Evolutionary conservation across 2,113 vertebrate genomes (phyloP), one percentile per base, ranked within the genome.

Genomic region (Hemiprocne comata): DNA sequence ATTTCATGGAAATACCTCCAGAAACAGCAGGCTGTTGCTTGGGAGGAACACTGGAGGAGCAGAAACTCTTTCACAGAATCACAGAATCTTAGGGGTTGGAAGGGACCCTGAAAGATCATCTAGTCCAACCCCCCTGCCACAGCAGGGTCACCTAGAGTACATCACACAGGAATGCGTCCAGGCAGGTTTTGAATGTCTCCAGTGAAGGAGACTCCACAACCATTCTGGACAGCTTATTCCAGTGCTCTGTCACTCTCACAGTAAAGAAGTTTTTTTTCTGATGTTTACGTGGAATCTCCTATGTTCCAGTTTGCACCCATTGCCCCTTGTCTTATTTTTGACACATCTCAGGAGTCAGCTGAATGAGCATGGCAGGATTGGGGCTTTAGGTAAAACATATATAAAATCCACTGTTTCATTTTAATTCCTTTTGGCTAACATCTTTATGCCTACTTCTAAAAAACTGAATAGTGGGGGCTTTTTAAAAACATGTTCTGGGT

Each of bases 1-100:
- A 23, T 69, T 92, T 87, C 28, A 46, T 51, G 46, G 1, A 4
- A 85, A 17, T 4, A 13, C 23, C 55, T 92, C 69, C 88, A 80
- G 83, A 81, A 61, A 51, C 44, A 79, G 28, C 0, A 15, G 85
- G 65, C 33, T 60, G 20, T 60, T 90, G 23, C 48, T 73, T 65
- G 36, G 54, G 80, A 81, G 92, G 89, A 92, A 61, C 50, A 80
- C 72, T 0, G 0, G 24, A 65, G 81, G 12, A 90, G 48, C 4
- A 6, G 57, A 84, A 96, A 84, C 34, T 66, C 72, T 75, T 84
- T 89, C 88, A 76, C 61, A 61, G 1, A n/a, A n/a, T n/a, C n/a
- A n/a, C n/a, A n/a, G n/a, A n/a, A 0, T 53, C 42, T 93, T 2
- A 0, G 34, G 19, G 33, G 46, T n/a, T n/a, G n/a, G n/a, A n/a